Evolutionary conservation across 2,797 vertebrate species (phyloP), one percentile per base, ranked within the genome.

Genomic region (Tauraco hartlaubi): DNA sequence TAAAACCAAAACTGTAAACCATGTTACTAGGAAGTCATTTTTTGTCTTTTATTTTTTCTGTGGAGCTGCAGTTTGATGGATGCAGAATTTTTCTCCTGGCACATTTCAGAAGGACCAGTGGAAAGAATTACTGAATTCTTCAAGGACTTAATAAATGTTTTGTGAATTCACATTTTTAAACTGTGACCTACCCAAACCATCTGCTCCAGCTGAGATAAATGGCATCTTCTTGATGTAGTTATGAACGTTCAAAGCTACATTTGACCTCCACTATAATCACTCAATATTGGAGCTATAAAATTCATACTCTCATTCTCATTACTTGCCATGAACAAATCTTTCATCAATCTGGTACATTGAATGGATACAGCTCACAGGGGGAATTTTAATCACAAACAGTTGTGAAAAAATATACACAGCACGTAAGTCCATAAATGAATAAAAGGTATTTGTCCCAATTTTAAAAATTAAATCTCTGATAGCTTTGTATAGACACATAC

Each of bases 81-180:
- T 71, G 25, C 7, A 64, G 49, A 67, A 58, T 54, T 76, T 54
- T 92, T 77, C 56, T 79, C 37, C 26, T 29, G 25, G 12, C 37
- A 83, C 48, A 43, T 68, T 76, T 73, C 74, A 87, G 74, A 67
- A 82, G 21, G 67, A 55, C 15, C 81, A 89, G 12, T 49, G 77
- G 71, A 93, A 93, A 93, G 23, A 85, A 81, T 72, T 74, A 48
- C 51, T 54, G 77, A 61, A 66, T 73, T 92, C 33, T 87, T 94
- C 49, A 78, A 81, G 16, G 62, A 51, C 19, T 74, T 73, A 41
- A 62, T 72, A 88, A 92, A 49, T 54, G 39, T 29, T 59, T 44
- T 17, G 20, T 71, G 46, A 76, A 73, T 71, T 67, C 51, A n/a
- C 35, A 8, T 44, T 88, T 86, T 94, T 22, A 76, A 82, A 76